Evolutionary conservation across 1,140 invertebrate species (phyloP).

Genomic region (Colletes gigas): DNA sequence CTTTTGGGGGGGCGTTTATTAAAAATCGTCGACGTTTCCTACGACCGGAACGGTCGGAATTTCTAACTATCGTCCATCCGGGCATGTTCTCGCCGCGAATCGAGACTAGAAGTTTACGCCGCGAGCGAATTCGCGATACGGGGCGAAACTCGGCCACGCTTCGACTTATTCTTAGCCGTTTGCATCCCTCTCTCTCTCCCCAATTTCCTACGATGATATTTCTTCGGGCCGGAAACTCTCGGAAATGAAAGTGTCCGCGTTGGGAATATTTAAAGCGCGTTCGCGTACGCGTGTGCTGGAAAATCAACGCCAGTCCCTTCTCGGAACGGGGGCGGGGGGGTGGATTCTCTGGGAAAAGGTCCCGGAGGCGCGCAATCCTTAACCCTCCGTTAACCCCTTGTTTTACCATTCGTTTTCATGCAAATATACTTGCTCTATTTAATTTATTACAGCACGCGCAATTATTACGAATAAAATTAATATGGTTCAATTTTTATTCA

Average conservation of each 20-base stretch:
- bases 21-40: too few relatives aligned
- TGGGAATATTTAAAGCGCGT: conserved; percentile 57
- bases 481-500: too few relatives aligned
- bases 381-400: too few relatives aligned
- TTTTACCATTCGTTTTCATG: too few relatives aligned
- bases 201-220: conserved; percentile 65
- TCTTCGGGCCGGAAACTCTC: conserved; percentile 50
- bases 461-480: too few relatives aligned
- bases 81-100: not conserved
- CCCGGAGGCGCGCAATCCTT: not conserved
- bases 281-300: not conserved
- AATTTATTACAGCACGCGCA: too few relatives aligned
- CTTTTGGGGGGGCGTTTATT: too few relatives aligned
- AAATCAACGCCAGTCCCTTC: not conserved
- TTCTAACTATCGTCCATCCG: too few relatives aligned
- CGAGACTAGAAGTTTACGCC: not conserved
- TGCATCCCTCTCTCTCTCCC: conserved; percentile 7
- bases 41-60: too few relatives aligned
- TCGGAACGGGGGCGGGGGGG: too few relatives aligned
- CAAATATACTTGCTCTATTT: too few relatives aligned
- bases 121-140: not conserved
- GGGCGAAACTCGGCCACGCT: conserved; percentile 21
- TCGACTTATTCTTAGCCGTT: conserved; percentile 31
- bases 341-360: too few relatives aligned
- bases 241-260: conserved; percentile 65